Evolutionary conservation across 2,113 vertebrate species (phyloP), one percentile per base, ranked within the genome.

Genomic region (rat (Rattus norvegicus)): DNA sequence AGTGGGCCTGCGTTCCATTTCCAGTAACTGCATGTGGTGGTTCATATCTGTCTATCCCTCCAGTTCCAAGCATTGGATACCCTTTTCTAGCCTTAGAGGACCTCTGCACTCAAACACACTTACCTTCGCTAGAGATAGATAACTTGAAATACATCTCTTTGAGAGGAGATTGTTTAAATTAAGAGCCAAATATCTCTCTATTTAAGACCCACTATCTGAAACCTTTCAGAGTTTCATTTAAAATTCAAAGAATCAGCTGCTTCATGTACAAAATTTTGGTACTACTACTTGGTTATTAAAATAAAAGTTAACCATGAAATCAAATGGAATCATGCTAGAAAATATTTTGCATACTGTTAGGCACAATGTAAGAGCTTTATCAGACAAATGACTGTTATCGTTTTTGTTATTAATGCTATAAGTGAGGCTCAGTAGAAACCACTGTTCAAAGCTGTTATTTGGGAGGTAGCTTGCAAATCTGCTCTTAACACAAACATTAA

Each of bases 351-450:
- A 24, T 92, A 13, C 1, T 85, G 65, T 94, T 89, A 92, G 86
- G 72, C 52, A 52, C 13, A 87, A 30, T 79, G 17, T 80, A 86
- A 91, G 72, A 93, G 7, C 52, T 36, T 61, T 33, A 20, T 59
- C 63, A 3, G 22, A 17, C 72, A 87, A 93, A 92, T 90, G 24
- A 77, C 59, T 90, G 39, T 79, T 56, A 70, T 77, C 92, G 16
- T 89, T 97, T 97, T 95, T 52, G 56, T 95, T 88, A 88, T 94
- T 94, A 95, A 91, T 61, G 26, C 83, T 95, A 56, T 94, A 95
- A 94, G 16, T 47, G 94, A 84, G 90, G 36, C 63, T 43, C 83
- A 7, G 61, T 84, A 93, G n/a, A 65, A 84, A 72, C 91, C 84
- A 73, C 49, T 95, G 36, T 96, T 63, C 73, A 69, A 94, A 93